Conservation (phyloP, 2,113 vertebrate species). For the Sterna hirundo region DNA sequence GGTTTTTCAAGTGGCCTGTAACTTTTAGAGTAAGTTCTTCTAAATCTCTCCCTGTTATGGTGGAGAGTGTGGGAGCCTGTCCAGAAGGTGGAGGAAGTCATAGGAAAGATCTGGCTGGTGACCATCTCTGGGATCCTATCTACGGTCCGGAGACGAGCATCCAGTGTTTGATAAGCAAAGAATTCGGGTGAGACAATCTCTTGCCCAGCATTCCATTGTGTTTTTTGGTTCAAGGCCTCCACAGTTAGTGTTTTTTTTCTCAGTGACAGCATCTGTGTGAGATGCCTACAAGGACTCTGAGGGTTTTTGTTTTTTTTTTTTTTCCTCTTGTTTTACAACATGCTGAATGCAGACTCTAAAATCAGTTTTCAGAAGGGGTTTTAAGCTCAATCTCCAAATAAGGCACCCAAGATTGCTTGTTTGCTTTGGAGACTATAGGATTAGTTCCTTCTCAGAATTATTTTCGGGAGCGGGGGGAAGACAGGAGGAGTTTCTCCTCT, state of each 20-base stretch:
- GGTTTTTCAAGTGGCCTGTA: slow-evolving; percentile 48
- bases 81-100: not conserved
- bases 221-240: not conserved
- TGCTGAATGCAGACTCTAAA: not conserved
- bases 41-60: not conserved
- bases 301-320: too few species aligned
- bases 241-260: not conserved
- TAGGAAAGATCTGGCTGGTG: not conserved
- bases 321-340: not conserved
- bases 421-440: not conserved
- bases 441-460: not conserved
- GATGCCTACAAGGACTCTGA: not conserved
- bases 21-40: not conserved
- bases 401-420: not conserved
- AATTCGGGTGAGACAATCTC: not conserved
- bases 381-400: not conserved
- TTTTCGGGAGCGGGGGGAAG: not conserved
- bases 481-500: not conserved
- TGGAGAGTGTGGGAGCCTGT: not conserved
- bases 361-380: not conserved
- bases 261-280: not conserved
- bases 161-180: not conserved
- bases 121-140: not conserved
- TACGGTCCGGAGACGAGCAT: not conserved
- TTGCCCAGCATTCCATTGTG: not conserved